phyloP scores from a whole-genome alignment of 1,140 invertebrate species.

The Trichoplusia ni region DNA sequence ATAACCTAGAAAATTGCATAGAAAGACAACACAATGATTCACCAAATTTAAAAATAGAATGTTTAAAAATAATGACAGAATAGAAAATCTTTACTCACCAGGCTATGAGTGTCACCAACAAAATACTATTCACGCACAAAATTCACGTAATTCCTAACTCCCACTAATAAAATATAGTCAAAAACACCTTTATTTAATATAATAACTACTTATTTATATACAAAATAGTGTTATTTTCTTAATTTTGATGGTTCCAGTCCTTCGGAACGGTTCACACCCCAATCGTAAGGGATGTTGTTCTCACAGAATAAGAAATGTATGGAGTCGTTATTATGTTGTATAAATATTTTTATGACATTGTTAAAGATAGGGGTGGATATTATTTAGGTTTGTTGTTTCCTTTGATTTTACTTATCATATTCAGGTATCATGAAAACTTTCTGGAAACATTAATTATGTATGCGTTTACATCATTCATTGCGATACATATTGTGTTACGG shows the following conservation, averaged over 20 bases:
- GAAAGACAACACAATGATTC: background rate
- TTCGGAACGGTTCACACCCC: conserved; percentile 69
- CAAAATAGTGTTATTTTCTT: conserved; percentile 56
- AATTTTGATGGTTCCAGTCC: conserved; percentile 61
- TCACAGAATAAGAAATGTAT: conserved; percentile 43
- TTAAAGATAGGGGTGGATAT: conserved; percentile 5
- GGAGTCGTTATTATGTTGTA: conserved; percentile 44
- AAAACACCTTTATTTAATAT: conserved; percentile 23
- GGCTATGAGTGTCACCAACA: background rate
- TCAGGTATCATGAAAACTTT: too few species aligned
- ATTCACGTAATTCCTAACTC: background rate
- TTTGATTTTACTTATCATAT: background rate
- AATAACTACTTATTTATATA: conserved; percentile 39
- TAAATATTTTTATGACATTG: conserved; percentile 19
- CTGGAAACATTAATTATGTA: too few species aligned
- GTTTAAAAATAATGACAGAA: conserved; percentile 21
- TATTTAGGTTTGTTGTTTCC: background rate
- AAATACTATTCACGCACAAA: background rate
- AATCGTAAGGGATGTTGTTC: conserved; percentile 64
- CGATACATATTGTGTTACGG: too few species aligned
- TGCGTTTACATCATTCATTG: too few species aligned
- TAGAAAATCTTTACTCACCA: conserved; percentile 14
- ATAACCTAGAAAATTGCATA: background rate
- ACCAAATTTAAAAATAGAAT: conserved; percentile 1
- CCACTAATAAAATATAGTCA: background rate